Base-by-base conservation (phyloP, 2,113 vertebrate genomes). In the Amblyornis subalaris region DNA sequence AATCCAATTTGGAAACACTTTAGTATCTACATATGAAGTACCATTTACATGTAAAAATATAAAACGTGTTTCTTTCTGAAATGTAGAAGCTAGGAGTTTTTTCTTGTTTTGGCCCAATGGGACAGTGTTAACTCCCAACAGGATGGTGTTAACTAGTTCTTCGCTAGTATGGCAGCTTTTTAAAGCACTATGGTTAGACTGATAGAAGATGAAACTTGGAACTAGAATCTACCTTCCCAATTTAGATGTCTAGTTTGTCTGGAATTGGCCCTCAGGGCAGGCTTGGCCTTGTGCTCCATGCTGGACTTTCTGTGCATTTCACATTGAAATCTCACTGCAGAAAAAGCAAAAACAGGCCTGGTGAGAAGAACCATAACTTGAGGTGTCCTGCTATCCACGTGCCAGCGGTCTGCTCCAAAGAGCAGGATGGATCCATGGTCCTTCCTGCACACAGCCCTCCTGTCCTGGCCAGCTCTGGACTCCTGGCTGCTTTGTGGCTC, bases 351-450 rank as follows among this genome's bases (percentile, higher is more conserved):
- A 78, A 42, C 12, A 62, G 36, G 28, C 11, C 6, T 36, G 13
- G 26, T 48, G 21, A 65, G 38, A 55, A 21, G 26, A 25, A 36
- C 3, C 23, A n/a, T 58, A 36, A 57, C 42, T 36, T 11, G 18
- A 78, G 9, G 19, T 9, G 11, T 71, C 14, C 23, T 25, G 22
- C 22, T 53, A 15, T 9, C 65, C 29, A 42, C 6, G 4, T 51
- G 20, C 17, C 38, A 31, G 14, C 0, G 0, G 7, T 23, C 42
- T 87, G 7, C 50, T 48, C 15, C 5, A 11, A 65, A 18, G 3
- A 85, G 19, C 9, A 69, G 50, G 42, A 24, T 19, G 9, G 31
- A 73, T 28, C n/a, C 8, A 12, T 9, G 7, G 9, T 73, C 19
- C 22, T 29, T 70, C 19, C 36, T 38, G 13, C 24, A 24, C 25